phyloP scores from a whole-genome alignment of 30 jellyfish, hydroid and myxozoan species.

The Pseudorhiza aurosa region DNA sequence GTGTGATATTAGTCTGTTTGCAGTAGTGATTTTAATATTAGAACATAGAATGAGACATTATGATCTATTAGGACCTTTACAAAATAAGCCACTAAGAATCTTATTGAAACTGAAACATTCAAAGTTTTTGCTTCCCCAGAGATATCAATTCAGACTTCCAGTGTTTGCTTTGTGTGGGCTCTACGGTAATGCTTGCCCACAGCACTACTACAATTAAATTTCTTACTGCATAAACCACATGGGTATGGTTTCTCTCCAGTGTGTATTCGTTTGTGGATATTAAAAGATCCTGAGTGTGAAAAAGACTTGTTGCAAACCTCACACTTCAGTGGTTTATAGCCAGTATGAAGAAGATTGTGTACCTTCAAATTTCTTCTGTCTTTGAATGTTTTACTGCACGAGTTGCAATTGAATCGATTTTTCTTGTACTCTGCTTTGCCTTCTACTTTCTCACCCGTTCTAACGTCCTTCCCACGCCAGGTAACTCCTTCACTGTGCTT shows the following conservation, averaged over 20 bases:
- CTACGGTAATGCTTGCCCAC: slow-evolving; percentile 10
- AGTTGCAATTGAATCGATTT: background rate
- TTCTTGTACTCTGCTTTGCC: background rate
- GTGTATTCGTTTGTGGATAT: slow-evolving; percentile 20
- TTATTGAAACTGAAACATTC: too few species aligned
- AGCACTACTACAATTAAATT: slow-evolving; percentile 27
- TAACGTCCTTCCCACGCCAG: background rate
- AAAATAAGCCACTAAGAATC: too few species aligned
- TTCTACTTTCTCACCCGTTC: background rate
- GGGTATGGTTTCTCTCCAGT: slow-evolving; percentile 29
- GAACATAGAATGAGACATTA: too few species aligned
- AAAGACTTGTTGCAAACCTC: slow-evolving; percentile 22
- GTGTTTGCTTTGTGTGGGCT: slow-evolving; percentile 1
- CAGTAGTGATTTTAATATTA: too few species aligned
- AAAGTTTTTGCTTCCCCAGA: too few species aligned
- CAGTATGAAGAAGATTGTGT: slow-evolving; percentile 25
- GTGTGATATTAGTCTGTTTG: too few species aligned
- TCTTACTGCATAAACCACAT: background rate
- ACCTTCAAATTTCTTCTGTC: slow-evolving; percentile 3
- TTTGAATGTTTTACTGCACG: slow-evolving; percentile 24
- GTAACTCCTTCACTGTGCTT: background rate
- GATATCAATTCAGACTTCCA: too few species aligned
- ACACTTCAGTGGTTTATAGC: slow-evolving; percentile 18
- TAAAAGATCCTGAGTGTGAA: slow-evolving; percentile 21
- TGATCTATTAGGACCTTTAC: too few species aligned